Conservation (phyloP, 1,140 invertebrate species). For the Daktulosphaira vitifoliae region DNA sequence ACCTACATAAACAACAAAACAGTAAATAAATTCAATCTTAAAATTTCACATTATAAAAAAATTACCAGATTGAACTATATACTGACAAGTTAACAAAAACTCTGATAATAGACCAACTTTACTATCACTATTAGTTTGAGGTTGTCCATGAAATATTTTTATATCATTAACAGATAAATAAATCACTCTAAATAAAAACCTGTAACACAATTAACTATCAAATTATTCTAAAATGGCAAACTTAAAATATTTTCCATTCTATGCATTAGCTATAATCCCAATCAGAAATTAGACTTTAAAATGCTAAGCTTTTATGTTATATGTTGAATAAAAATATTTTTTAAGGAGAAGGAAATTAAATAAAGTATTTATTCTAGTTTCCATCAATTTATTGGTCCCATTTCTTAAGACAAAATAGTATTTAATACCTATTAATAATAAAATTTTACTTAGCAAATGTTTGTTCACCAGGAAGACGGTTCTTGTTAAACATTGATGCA, state of each 20-base stretch:
- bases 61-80: conserved; percentile 27
- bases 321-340: neutral
- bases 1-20: neutral
- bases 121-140: conserved; percentile 11
- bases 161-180: conserved; percentile 28
- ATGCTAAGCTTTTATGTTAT: no score
- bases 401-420: no score
- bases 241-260: no score
- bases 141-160: neutral
- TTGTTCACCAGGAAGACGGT: conserved; percentile 17
- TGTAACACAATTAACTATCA: neutral
- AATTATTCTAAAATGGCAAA: no score
- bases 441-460: conserved; percentile 23
- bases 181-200: conserved; percentile 25
- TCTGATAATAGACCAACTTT: conserved; percentile 19
- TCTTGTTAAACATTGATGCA: conserved; percentile 14
- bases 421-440: neutral
- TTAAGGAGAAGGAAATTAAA: no score
- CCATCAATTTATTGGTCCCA: no score
- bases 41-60: no score
- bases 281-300: no score
- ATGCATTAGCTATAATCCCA: no score
- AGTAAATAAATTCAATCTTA: no score
- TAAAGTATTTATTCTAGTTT: no score
- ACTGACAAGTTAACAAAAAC: conserved; percentile 27